phyloP scores from a whole-genome alignment of 2,888 invertebrate genomes.

The Ophraella communa region DNA sequence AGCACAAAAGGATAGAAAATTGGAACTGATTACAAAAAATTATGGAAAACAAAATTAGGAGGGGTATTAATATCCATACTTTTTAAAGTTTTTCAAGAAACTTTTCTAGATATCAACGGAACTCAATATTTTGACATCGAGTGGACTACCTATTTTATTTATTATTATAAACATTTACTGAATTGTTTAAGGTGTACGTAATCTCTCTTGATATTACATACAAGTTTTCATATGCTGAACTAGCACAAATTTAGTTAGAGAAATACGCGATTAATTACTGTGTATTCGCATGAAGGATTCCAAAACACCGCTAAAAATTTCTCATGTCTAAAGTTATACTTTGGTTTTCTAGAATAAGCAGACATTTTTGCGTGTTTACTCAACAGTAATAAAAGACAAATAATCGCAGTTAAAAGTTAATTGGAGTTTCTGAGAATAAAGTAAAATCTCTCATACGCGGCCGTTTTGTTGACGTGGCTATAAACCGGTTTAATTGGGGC shows the following conservation, averaged over 20 bases:
- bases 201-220: neutral
- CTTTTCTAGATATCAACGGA: no score
- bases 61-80: no score
- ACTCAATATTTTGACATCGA: no score
- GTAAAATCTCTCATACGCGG: neutral
- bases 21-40: no score
- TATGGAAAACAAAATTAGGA: no score
- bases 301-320: neutral
- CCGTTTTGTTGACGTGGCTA: neutral
- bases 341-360: neutral
- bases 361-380: neutral
- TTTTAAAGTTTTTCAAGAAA: no score
- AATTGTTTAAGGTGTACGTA: neutral
- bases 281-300: neutral
- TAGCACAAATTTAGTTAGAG: neutral
- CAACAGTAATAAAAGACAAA: neutral
- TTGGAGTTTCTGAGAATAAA: neutral
- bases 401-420: neutral
- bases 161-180: no score
- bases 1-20: no score
- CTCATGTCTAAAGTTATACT: neutral
- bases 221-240: neutral
- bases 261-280: neutral
- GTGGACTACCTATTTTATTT: no score
- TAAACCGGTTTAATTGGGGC: neutral